Evolutionary conservation across 2,797 vertebrate genomes (phyloP), one percentile per base, ranked within the genome.

Genomic region (Pipistrellus pygmaeus): DNA sequence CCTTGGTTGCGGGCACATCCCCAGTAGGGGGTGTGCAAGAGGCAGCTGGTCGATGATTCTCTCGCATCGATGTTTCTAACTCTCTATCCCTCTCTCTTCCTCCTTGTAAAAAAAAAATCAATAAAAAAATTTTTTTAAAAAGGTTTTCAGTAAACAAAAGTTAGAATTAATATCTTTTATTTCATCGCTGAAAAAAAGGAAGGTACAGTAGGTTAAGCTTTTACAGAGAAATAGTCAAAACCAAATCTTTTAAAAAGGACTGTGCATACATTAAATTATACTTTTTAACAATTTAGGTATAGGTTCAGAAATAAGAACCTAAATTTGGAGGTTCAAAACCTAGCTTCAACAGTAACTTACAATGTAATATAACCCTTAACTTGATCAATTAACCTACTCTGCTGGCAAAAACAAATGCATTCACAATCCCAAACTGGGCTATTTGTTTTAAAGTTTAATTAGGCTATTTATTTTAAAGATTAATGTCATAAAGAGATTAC

Each of bases 391-490:
- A 85, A 93, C 35, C 85, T 66, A 81, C n/a, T 72, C 35, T 27
- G 55, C 35, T 76, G 38, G 38, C 51, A 53, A 25, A 66, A 57
- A 55, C 21, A 88, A 81, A 85, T 90, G 13, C 41, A 69, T 27
- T 85, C 30, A 78, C 6, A 76, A 60, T 85, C 48, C 46, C 75
- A 60, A 93, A 72, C 41, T 21, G 51, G 25, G 20, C 25, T 66
- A 46, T 55, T 55, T 83, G 73, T 80, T 91, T 91, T 88, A 55
- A 86, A 95, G 38, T 82, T n/a, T 60, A 93, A 72, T 48, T 25
- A 57, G 20, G 17, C 20, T 68, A 53, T 55, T 55, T 83, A 68
- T 80, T 91, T 91, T 88, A 62, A 86, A 95, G 38, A 85, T n/a
- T 60, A 85, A 90, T 87, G 23, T 94, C 83, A 75, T 0, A 84